Base-by-base conservation (phyloP, 2,113 vertebrate species). In the Acinonyx jubatus region DNA sequence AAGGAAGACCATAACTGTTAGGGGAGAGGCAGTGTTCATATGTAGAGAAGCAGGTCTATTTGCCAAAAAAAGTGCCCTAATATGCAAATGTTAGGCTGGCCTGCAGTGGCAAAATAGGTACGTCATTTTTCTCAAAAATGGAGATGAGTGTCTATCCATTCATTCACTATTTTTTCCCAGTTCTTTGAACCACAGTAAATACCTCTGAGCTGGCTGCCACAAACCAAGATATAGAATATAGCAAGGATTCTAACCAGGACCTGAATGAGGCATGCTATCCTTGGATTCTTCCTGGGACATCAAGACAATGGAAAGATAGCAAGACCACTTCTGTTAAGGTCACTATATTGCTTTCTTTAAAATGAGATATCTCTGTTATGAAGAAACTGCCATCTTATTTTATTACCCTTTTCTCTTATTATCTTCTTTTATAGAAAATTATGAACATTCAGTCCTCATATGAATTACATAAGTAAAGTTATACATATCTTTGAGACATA, bases 401-500 rank as follows among this genome's bases (percentile, higher is more conserved):
- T 92, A 38, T 15, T 55, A 69, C 2, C 36, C 4, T 69, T 85
- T 96, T 61, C 10, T 87, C 25, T 50, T 69, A 68, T 18, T 52
- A 52, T 52, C 33, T 78, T 74, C 50, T 83, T 71, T 76, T 23
- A 65, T 8, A 88, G 36, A 66, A 96, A 93, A 92, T 45, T 31
- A 85, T 71, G 48, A 89, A 31, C 8, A 87, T 63, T 84, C 5
- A 92, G 63, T 69, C 25, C 31, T 73, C 91, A 85, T 21, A 61
- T 81, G 29, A 95, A 55, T 97, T 82, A 68, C 2, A 13, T 73
- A 94, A 81, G 36, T 52, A 85, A 78, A 68, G 5, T 79, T 89
- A 92, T 36, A 52, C n/a, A 74, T 21, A 48, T 2, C 68, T 96
- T 97, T 87, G 78, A 97, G 33, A 95, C 76, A 83, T 68, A 94